These are phyloP conservation scores for Muscicapa striata DNA, from an alignment of 2,797 vertebrate genomes.

Conservation along the genomic window DNA sequence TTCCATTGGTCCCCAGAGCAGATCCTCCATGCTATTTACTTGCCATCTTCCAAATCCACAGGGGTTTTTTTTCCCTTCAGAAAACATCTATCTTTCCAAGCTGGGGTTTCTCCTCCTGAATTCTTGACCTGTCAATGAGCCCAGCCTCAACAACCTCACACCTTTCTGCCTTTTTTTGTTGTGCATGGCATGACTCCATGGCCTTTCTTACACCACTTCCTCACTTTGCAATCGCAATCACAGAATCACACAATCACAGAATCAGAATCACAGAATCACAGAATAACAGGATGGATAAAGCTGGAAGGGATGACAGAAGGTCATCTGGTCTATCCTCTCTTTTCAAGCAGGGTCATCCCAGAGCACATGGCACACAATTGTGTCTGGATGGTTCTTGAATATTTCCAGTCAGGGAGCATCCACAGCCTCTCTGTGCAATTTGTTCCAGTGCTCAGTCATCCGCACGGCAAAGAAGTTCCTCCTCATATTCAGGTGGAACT, in stretches of 20 bases:
- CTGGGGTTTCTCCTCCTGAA: neutral
- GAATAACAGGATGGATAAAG: neutral
- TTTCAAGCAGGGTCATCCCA: neutral
- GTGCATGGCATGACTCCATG: neutral
- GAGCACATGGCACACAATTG: rapidly evolving
- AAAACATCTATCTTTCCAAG: neutral
- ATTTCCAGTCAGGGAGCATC: rapidly evolving
- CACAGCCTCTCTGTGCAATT: neutral
- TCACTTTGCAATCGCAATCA: neutral
- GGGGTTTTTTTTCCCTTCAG: rapidly evolving
- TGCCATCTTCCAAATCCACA: neutral
- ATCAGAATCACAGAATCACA: neutral
- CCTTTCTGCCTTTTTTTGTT: neutral
- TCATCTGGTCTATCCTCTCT: neutral
- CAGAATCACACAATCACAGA: neutral
- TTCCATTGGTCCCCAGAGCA: neutral
- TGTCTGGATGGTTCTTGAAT: neutral
- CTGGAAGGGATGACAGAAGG: neutral
- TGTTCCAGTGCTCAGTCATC: neutral
- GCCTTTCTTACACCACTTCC: neutral
- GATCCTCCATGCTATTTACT: neutral
- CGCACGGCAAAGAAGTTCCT: neutral
- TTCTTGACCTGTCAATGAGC: neutral
- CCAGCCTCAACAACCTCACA: neutral
- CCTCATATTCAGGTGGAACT: neutral